Base-by-base conservation (phyloP, 2,113 vertebrate genomes). In the Litocranius walleri region DNA sequence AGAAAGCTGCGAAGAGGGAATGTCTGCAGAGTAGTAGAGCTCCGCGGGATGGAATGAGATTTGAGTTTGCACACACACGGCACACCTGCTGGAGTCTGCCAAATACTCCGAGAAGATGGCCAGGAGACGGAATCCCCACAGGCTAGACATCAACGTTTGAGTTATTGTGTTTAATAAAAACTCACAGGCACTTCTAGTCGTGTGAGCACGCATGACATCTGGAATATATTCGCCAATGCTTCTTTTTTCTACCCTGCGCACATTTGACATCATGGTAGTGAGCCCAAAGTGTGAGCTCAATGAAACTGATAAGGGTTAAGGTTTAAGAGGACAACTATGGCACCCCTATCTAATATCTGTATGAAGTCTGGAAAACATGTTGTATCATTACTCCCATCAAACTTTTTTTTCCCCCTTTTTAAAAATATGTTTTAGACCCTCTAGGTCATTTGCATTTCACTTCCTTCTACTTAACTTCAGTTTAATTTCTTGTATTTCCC, bases 21-120 rank as follows among this genome's bases (percentile, higher is more conserved):
- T 25, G 3, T 19, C 43, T 71, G 9, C 30, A 11, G 8, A 16
- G 8, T 1, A 45, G 43, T 0, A 40, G 8, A 33, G 21, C 7
- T 7, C 16, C 19, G 17, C 0, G 10, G 40, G 36, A 54, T 33
- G 48, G 29, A 52, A 12, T 3, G 2, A n/a, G n/a, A 80, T 23
- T 16, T 19, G 54, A 88, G 23, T 86, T 48, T 86, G 9, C 0
- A n/a, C 29, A 6, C 21, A 27, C 29, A 4, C 8, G 3, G 78
- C 12, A 30, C 12, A 17, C n/a, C 40, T 77, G 5, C 3, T 40
- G 40, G 54, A 25, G 2, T 84, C 48, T 91, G 59, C 40, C 52
- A 52, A 36, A 54, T 25, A n/a, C 54, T 45, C 17, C 3, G 1
- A 56, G 57, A 78, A 45, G 36, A 59, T 0, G 5, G 43, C 61